phyloP scores from a whole-genome alignment of 2,888 invertebrate genomes.

The Ichneumoninae sp. region DNA sequence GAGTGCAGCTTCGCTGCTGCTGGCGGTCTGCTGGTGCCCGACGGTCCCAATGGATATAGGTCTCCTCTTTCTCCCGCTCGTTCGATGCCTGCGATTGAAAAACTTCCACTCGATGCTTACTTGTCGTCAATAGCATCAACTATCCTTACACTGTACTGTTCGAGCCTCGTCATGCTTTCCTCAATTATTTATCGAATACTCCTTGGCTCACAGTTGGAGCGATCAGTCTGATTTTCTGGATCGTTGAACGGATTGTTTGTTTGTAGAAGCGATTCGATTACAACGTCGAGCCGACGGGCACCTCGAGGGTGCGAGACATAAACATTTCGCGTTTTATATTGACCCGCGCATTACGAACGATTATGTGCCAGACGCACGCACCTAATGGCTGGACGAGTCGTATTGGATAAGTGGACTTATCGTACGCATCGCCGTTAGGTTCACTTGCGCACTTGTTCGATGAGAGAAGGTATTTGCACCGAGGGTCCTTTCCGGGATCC shows the following conservation, averaged over 20 bases:
- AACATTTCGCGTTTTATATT: not conserved
- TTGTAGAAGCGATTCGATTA: not conserved
- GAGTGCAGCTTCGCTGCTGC: conserved; percentile 5
- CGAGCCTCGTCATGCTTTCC: conserved; percentile 6
- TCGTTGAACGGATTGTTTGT: conserved; percentile 28
- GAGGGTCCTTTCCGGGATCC: not conserved
- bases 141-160: not conserved
- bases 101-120: conserved; percentile 56
- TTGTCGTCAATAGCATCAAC: not conserved
- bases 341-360: not conserved
- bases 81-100: conserved; percentile 55
- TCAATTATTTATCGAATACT: conserved; percentile 16
- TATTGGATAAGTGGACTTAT: conserved; percentile 20
- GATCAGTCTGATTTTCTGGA: not conserved
- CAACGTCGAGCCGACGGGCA: not conserved
- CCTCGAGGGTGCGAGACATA: not conserved
- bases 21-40: not conserved
- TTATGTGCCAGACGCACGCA: not conserved
- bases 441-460: not conserved
- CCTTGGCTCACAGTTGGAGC: conserved; percentile 4
- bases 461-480: not conserved
- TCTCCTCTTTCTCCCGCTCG: conserved; percentile 24
- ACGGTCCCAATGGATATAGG: conserved; percentile 44
- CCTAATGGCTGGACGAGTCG: not conserved
- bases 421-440: conserved; percentile 24